phyloP scores from a whole-genome alignment of 2,113 vertebrate species.

The Channa maculata region DNA sequence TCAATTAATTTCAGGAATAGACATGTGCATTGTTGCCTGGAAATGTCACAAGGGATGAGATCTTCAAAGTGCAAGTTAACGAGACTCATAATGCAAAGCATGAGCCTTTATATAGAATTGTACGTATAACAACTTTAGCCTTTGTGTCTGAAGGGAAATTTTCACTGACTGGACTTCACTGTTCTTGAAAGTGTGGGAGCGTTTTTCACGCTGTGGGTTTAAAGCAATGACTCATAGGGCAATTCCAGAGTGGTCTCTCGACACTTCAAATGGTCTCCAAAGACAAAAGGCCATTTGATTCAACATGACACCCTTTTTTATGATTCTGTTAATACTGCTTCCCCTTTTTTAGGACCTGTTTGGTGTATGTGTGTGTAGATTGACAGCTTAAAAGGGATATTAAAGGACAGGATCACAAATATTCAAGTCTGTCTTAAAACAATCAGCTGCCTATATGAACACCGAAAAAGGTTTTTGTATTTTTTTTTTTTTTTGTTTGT shows the following conservation, averaged over 20 bases:
- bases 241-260: slow-evolving; percentile 33
- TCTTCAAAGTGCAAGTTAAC: no score
- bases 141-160: slow-evolving; percentile 18
- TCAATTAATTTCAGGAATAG: no score
- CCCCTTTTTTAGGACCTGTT: neutral
- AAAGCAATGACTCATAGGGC: slow-evolving; percentile 47
- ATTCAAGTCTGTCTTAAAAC: no score
- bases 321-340: no score
- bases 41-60: no score
- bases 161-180: slow-evolving; percentile 24
- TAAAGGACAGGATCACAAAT: neutral
- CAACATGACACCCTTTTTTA: neutral
- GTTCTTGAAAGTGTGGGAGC: slow-evolving; percentile 14
- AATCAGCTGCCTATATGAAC: no score
- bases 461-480: no score
- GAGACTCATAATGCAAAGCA: no score
- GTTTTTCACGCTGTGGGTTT: slow-evolving; percentile 15
- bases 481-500: no score
- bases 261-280: slow-evolving; percentile 32
- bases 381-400: neutral
- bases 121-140: neutral
- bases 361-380: neutral
- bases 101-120: no score
- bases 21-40: no score
- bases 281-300: slow-evolving; percentile 68